Evolutionary conservation across 2,113 vertebrate genomes (phyloP), one percentile per base, ranked within the genome.

Genomic region (Origma solitaria): DNA sequence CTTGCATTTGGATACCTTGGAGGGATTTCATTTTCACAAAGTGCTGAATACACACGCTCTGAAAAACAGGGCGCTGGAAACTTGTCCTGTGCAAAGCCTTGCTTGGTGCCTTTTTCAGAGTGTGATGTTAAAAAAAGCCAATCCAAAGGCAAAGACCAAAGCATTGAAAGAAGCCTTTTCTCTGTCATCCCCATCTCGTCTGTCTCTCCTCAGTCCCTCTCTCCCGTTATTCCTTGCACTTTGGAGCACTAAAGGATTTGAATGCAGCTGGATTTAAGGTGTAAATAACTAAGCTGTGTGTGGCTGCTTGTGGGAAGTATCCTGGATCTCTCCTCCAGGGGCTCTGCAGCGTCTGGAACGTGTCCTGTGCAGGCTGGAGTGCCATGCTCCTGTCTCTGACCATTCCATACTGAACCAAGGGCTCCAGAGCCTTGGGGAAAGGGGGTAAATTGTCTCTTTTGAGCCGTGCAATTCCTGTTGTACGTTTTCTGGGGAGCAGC

Each of bases 391-490:
- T 54, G 64, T 66, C 82, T 77, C 47, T 75, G 68, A 2, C 82
- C 38, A 1, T 8, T 56, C 86, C 90, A 75, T 89, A 69, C 88
- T 58, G 80, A 92, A 82, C 72, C 94, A 88, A 92, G 90, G 15
- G 84, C 92, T 88, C 28, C 92, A 37, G 77, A 83, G 93, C 65
- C 76, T 66, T 60, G 72, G 58, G 73, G 80, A 84, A 60, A 78
- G 50, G 75, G 93, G 73, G 86, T 62, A 62, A 91, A 83, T 85
- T 90, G 88, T 86, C 88, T 71, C 90, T 88, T 86, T 89, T 78
- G 95, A 91, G 93, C 88, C 71, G 79, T 97, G 89, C 95, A 80
- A 92, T 94, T 94, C 87, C 97, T 91, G 84, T 94, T 91, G 92
- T 95, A 93, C 47, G 54, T 76, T 88, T 93, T 81, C 95, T 98